phyloP scores from a whole-genome alignment of 2,113 vertebrate genomes.

The Sula dactylatra region DNA sequence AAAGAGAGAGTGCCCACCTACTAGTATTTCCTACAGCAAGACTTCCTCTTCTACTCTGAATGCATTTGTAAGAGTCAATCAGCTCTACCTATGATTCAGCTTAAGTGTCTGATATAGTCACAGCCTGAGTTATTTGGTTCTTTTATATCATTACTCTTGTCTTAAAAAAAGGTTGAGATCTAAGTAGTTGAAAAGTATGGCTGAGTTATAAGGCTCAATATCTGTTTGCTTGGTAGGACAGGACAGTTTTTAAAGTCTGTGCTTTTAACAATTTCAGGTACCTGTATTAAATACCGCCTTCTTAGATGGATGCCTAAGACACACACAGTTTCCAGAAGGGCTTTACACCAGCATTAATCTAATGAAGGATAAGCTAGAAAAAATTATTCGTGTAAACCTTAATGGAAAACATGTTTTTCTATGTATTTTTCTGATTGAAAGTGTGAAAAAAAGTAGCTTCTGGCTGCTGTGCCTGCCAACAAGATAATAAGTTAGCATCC shows the following conservation, averaged over 20 bases:
- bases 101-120: background rate
- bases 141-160: background rate
- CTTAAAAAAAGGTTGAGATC: background rate
- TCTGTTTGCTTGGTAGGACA: background rate
- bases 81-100: background rate
- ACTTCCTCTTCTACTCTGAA: background rate
- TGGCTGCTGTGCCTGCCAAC: background rate
- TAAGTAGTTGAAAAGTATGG: background rate
- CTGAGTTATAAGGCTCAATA: background rate
- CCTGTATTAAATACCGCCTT: background rate
- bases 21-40: background rate
- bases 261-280: conserved; percentile 6
- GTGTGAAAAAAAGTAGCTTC: background rate
- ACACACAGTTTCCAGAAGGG: background rate
- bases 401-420: background rate
- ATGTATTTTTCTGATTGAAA: background rate
- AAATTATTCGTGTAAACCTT: background rate
- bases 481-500: background rate
- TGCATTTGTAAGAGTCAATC: background rate
- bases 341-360: background rate
- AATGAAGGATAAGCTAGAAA: conserved; percentile 1
- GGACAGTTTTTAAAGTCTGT: background rate
- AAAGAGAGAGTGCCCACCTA: background rate
- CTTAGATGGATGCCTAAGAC: background rate
- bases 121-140: background rate